Conservation (phyloP, 1,140 invertebrate genomes). For the Eurosta solidaginis region DNA sequence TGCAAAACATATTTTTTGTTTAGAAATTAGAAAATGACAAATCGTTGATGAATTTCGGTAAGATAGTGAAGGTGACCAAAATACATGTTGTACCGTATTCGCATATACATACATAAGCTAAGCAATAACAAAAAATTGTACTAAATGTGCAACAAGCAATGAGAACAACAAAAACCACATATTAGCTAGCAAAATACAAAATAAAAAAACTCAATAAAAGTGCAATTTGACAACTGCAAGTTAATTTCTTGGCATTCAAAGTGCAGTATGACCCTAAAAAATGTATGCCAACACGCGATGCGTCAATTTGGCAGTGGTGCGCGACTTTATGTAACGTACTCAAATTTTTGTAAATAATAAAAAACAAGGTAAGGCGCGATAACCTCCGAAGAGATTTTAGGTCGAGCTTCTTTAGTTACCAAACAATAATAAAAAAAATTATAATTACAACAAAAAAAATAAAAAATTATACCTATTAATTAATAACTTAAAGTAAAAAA, state of each 20-base stretch:
- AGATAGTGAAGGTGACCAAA: slow-evolving; percentile 28
- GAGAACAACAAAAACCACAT: background rate
- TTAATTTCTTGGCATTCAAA: slow-evolving; percentile 17
- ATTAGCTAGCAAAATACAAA: background rate
- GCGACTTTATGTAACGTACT: background rate
- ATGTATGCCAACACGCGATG: slow-evolving; percentile 1
- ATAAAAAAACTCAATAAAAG: too few relatives aligned
- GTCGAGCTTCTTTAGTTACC: too few relatives aligned
- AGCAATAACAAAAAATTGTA: background rate
- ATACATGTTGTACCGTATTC: background rate
- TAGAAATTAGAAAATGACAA: slow-evolving; percentile 35
- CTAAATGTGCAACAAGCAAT: background rate
- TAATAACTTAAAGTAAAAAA: background rate
- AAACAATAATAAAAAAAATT: too few relatives aligned
- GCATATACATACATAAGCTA: background rate
- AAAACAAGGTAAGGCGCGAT: too few relatives aligned
- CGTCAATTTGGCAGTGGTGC: slow-evolving; percentile 4
- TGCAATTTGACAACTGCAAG: background rate
- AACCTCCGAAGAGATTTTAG: too few relatives aligned
- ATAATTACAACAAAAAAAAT: too few relatives aligned
- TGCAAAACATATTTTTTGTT: slow-evolving; percentile 29
- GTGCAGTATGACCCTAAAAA: background rate
- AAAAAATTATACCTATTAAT: background rate
- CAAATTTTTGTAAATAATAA: background rate
- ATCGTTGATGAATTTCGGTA: slow-evolving; percentile 31